phyloP scores from a whole-genome alignment of 2,797 vertebrate genomes.

The Enteromius afrohamiltoni region DNA sequence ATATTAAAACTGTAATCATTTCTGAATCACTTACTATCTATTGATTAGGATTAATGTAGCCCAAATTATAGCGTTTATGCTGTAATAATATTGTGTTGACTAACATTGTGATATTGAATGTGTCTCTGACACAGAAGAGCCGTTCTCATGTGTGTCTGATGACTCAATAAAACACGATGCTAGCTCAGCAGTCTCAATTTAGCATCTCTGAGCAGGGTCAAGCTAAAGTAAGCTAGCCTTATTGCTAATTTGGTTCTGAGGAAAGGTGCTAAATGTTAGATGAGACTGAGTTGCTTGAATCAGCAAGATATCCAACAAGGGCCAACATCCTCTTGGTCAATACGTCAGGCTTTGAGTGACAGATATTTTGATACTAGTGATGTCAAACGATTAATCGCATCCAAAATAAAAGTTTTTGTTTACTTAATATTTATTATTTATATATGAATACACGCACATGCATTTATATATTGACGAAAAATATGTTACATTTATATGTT shows the following conservation, averaged over 20 bases:
- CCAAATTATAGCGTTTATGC: background rate
- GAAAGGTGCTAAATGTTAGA: background rate
- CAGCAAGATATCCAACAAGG: background rate
- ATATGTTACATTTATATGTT: too few species aligned
- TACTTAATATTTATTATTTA: too few species aligned
- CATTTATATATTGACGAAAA: too few species aligned
- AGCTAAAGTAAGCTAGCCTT: background rate
- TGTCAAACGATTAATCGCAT: too few species aligned
- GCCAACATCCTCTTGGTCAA: background rate
- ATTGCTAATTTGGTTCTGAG: background rate
- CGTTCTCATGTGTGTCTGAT: background rate
- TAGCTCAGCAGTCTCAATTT: background rate
- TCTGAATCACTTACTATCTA: background rate
- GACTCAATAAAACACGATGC: background rate
- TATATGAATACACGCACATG: too few species aligned
- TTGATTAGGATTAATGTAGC: background rate
- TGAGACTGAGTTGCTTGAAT: background rate
- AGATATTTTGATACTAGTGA: background rate
- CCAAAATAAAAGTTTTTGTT: too few species aligned
- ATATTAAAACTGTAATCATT: too few species aligned
- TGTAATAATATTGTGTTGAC: background rate
- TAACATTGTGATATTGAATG: background rate
- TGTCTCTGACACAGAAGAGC: background rate
- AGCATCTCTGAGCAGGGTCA: constrained; percentile 1
- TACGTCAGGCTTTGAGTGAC: background rate